Evolutionary conservation across 2,888 invertebrate genomes (phyloP), one percentile per base, ranked within the genome.

Genomic region (Sesia apiformis): DNA sequence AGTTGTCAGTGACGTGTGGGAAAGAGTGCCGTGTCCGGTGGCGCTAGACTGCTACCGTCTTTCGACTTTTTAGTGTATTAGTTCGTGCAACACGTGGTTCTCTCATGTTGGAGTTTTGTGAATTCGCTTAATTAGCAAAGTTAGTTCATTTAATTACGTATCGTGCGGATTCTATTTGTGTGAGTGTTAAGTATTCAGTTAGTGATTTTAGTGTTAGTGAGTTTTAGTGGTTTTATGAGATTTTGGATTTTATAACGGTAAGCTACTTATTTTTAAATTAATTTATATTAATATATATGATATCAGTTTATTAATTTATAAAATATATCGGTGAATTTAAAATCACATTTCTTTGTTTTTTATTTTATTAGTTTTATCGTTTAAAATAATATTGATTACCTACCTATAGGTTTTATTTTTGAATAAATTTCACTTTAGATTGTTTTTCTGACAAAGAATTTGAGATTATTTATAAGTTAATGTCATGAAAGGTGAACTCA

Each of bases 1-100:
- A 84, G 87, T 88, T 83, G 85, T 84, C 81, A 81, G 83, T 81
- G 73, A 77, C 74, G 81, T 65, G 74, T 72, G 80, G 73, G 70
- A 70, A 75, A 71, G 79, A 77, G 78, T 77, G 75, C 70, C 72
- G 76, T 68, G 70, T 63, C 66, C 72, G 69, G 65, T 64, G 65
- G 64, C 40, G 63, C 66, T 66, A 74, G 75, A 76, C 74, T 70
- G 69, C 74, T 81, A 63, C 65, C 63, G 61, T 53, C 54, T 61
- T 62, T 58, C 54, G 56, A 56, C 57, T 58, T 63, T 63, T 63
- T 59, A 55, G 55, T 54, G 57, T 53, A 39, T 54, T 59, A 61
- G 60, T 65, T 59, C 54, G 67, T 59, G 77, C 81, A 79, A 84
- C 84, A 84, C 82, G 85, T 85, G 86, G 80, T 62, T 56, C 53